phyloP scores from a whole-genome alignment of 53 echinoderm and acorn worm species.

The Echinarachnius parma region DNA sequence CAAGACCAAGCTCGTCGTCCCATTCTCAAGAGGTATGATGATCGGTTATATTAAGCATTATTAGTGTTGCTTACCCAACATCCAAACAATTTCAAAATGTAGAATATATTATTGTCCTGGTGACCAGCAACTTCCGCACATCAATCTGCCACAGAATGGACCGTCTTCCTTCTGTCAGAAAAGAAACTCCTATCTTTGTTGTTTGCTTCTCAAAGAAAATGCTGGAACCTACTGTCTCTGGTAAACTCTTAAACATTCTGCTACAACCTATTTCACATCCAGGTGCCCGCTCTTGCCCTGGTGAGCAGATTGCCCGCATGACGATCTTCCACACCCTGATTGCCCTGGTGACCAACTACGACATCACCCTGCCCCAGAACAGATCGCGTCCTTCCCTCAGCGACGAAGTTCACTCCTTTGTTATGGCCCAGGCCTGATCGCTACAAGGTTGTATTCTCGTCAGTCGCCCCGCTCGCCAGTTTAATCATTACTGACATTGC shows the following conservation, averaged over 20 bases:
- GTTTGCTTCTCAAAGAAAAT: background rate
- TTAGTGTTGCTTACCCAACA: too few species aligned
- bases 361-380: background rate
- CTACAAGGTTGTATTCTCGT: constrained; percentile 16
- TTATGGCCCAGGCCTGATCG: constrained; percentile 20
- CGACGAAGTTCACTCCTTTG: constrained; percentile 19
- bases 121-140: too few species aligned
- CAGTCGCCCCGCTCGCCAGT: too few species aligned
- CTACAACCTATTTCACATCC: background rate
- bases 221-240: too few species aligned
- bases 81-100: too few species aligned
- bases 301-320: constrained; percentile 20
- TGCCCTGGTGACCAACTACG: constrained; percentile 1
- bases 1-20: background rate
- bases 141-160: too few species aligned
- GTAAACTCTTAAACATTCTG: background rate
- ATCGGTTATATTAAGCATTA: background rate
- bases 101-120: too few species aligned
- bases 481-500: too few species aligned
- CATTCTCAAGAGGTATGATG: constrained; percentile 7
- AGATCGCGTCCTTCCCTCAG: background rate
- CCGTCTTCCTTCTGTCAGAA: too few species aligned
- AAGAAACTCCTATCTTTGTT: background rate
- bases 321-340: constrained; percentile 27
- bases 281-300: constrained; percentile 28